These are phyloP conservation scores for Drosophila aff. DNA, from an alignment of 1,140 invertebrate species.

Conservation along the genomic window DNA sequence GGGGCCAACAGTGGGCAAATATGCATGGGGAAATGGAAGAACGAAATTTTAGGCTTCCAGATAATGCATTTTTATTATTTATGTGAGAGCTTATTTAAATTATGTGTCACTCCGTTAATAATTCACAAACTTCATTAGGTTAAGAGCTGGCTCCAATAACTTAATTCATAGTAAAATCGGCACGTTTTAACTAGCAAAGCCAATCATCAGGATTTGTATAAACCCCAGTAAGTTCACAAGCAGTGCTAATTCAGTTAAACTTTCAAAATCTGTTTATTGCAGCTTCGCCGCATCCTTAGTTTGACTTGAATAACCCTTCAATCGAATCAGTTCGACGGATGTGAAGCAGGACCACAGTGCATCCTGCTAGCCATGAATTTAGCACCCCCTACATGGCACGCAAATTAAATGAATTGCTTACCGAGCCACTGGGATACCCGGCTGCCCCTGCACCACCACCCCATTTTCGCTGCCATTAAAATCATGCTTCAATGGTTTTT, in stretches of 20 bases:
- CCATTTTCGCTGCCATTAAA: slow-evolving; percentile 61
- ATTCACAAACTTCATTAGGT: no score
- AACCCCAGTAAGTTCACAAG: neutral
- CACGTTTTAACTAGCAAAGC: no score
- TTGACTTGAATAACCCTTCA: slow-evolving; percentile 2
- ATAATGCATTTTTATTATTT: no score
- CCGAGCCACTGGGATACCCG: slow-evolving; percentile 40
- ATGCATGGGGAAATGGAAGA: neutral
- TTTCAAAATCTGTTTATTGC: slow-evolving; percentile 2
- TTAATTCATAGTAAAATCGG: neutral
- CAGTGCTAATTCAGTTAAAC: neutral
- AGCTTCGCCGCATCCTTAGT: neutral
- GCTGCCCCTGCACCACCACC: slow-evolving; percentile 6
- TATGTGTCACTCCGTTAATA: no score
- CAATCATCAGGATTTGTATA: neutral
- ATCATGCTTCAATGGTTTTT: slow-evolving; percentile 81
- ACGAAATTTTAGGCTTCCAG: no score
- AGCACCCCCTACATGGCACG: slow-evolving; percentile 60
- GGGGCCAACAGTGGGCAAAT: slow-evolving; percentile 15
- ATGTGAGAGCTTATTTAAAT: no score
- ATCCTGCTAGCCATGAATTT: slow-evolving; percentile 15
- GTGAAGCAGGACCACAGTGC: slow-evolving; percentile 27
- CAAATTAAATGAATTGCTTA: slow-evolving; percentile 83
- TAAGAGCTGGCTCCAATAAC: neutral
- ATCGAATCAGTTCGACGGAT: slow-evolving; percentile 12